phyloP scores from a whole-genome alignment of 2,797 vertebrate species.

The Triplophysa bombifrons region DNA sequence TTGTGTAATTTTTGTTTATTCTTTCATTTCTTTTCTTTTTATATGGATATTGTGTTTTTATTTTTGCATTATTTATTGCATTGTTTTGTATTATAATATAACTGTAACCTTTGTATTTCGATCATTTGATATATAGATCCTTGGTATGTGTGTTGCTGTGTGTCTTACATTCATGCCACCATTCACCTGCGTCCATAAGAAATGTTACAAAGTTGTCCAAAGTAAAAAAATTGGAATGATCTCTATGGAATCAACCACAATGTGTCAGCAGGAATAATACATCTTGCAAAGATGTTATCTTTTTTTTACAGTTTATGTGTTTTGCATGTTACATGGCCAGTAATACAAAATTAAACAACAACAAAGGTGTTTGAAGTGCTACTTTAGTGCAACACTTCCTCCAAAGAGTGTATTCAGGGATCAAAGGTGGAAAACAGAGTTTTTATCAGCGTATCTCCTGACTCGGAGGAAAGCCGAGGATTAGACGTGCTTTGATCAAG shows the following conservation, averaged over 20 bases:
- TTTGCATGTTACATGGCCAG: not conserved
- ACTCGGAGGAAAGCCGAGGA: slow-evolving; percentile 34
- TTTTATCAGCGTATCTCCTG: slow-evolving; percentile 47
- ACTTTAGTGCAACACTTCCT: slow-evolving; percentile 47
- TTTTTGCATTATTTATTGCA: too few relatives aligned
- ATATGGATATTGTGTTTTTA: too few relatives aligned
- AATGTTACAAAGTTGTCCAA: not conserved
- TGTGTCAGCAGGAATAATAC: not conserved
- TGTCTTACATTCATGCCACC: too few relatives aligned
- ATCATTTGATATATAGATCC: too few relatives aligned
- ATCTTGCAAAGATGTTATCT: not conserved
- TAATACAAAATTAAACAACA: slow-evolving; percentile 37
- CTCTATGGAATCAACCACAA: not conserved
- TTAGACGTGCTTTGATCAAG: slow-evolving; percentile 48
- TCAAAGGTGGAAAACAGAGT: slow-evolving; percentile 50
- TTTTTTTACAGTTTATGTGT: not conserved
- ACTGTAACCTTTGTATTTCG: too few relatives aligned
- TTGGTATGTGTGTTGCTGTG: too few relatives aligned
- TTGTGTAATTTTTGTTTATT: too few relatives aligned
- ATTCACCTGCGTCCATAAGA: too few relatives aligned
- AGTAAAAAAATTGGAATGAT: not conserved
- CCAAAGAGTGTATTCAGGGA: slow-evolving; percentile 45
- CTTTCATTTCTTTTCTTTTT: too few relatives aligned
- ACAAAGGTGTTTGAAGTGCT: slow-evolving; percentile 40
- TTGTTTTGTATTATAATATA: too few relatives aligned